Evolutionary conservation across 2,888 invertebrate species (phyloP), one percentile per base, ranked within the genome.

Genomic region (Hirtodrosophila alboralis): DNA sequence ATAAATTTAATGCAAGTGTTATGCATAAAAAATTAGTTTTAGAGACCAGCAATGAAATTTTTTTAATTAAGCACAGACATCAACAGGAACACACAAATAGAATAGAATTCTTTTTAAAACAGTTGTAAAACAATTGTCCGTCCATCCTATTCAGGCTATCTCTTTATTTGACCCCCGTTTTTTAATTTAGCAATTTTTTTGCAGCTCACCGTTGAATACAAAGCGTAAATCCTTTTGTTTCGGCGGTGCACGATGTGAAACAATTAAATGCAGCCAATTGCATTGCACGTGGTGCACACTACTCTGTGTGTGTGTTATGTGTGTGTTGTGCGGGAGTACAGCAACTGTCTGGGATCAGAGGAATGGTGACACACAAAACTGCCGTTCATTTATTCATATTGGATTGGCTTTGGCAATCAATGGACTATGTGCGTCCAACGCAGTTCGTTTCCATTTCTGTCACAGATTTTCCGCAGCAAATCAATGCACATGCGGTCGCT

Each of bases 401-500:
- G 65, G 67, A 65, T 79, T 81, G 86, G 79, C 79, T 84, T 84
- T 84, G 74, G 61, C 83, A 84, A 85, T 84, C 84, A 84, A 84
- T 86, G 86, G 80, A 59, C 79, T 44, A 34, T 23, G 41, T 53
- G 28, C 34, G 57, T 66, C 31, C 48, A 40, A 18, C 31, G 59
- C 59, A 49, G 51, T 53, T 57, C 61, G 67, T 52, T 62, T 71
- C 70, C 70, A 68, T 56, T 54, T 43, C 71, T 59, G 62, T 67
- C 53, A 57, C 59, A 68, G 71, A 70, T 79, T 79, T 66, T 64
- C 70, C 57, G 54, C 47, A 60, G 57, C 73, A 84, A 86, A 80
- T 80, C 86, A 81, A 73, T 76, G 83, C 78, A 53, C 47, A 66
- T 81, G 79, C 68, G 80, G 79, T 80, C 36, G 48, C 49, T 54